phyloP scores from a whole-genome alignment of 2,888 invertebrate species.

The Drosophila nr. fundita region DNA sequence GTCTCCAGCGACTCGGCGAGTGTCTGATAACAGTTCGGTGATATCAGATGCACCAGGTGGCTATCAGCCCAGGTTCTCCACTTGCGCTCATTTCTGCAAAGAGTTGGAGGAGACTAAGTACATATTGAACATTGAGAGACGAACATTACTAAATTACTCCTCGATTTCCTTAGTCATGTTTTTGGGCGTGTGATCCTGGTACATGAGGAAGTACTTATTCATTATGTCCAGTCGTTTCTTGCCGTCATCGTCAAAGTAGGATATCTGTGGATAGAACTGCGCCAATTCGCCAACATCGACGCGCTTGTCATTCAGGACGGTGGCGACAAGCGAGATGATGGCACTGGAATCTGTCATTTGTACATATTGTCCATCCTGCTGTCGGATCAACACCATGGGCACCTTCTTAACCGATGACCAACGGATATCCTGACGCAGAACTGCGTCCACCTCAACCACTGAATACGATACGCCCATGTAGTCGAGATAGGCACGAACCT shows the following conservation, averaged over 20 bases:
- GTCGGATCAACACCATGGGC: conserved; percentile 93
- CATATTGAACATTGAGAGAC: neutral
- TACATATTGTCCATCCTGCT: conserved; percentile 89
- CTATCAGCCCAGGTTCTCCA: conserved; percentile 99
- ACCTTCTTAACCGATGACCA: conserved; percentile 98
- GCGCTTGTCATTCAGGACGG: conserved; percentile 88
- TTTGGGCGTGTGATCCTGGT: conserved; percentile 87
- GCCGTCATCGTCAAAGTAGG: conserved; percentile 89
- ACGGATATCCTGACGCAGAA: conserved; percentile 94
- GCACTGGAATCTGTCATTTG: conserved; percentile 97
- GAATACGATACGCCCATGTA: conserved; percentile 97
- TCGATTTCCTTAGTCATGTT: conserved; percentile 86
- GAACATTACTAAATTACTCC: conserved; percentile 85
- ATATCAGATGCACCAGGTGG: conserved; percentile 95
- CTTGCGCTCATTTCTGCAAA: conserved; percentile 93
- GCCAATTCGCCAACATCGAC: conserved; percentile 89
- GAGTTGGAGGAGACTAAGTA: neutral
- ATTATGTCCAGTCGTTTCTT: conserved; percentile 90
- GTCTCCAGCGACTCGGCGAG: conserved; percentile 93
- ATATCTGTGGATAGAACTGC: conserved; percentile 91
- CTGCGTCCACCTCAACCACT: conserved; percentile 98
- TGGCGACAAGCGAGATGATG: conserved; percentile 94
- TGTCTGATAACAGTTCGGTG: conserved; percentile 98
- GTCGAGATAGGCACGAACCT: conserved; percentile 94
- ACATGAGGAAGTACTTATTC: conserved; percentile 96